These are phyloP conservation scores for Lomographa bimaculata DNA, from an alignment of 2,888 invertebrate species.

Conservation along the genomic window DNA sequence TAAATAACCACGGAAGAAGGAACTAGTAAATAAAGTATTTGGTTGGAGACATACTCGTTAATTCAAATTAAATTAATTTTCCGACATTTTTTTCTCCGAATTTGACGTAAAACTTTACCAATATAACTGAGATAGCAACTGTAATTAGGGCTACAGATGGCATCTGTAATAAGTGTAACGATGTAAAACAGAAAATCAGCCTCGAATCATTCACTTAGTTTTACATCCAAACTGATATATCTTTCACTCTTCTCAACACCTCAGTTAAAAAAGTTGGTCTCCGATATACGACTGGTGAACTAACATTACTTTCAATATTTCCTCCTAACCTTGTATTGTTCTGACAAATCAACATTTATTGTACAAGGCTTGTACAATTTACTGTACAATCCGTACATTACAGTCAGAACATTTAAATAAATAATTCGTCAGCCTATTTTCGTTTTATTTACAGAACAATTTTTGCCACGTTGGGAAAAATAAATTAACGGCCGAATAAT, in stretches of 20 bases:
- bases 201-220: conserved; percentile 14
- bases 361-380: conserved; percentile 65
- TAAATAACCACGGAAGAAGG: too few relatives aligned
- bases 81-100: too few relatives aligned
- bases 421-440: conserved; percentile 46
- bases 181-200: too few relatives aligned
- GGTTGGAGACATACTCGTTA: too few relatives aligned
- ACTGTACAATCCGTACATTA: conserved; percentile 70
- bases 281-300: conserved; percentile 58
- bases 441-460: conserved; percentile 64
- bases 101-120: too few relatives aligned
- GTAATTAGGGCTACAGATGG: too few relatives aligned
- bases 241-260: conserved; percentile 34
- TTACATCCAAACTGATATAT: conserved; percentile 22
- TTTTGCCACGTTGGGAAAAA: conserved; percentile 63
- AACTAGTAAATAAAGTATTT: too few relatives aligned
- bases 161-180: too few relatives aligned
- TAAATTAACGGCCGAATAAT: conserved; percentile 27
- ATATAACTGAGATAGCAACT: too few relatives aligned
- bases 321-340: conserved; percentile 34
- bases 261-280: conserved; percentile 67
- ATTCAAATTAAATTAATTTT: too few relatives aligned
- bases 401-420: conserved; percentile 31
- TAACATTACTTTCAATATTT: conserved; percentile 32
- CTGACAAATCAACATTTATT: conserved; percentile 41